Evolutionary conservation across 2,797 vertebrate species (phyloP), one percentile per base, ranked within the genome.

Genomic region (Eulemur albifrons): DNA sequence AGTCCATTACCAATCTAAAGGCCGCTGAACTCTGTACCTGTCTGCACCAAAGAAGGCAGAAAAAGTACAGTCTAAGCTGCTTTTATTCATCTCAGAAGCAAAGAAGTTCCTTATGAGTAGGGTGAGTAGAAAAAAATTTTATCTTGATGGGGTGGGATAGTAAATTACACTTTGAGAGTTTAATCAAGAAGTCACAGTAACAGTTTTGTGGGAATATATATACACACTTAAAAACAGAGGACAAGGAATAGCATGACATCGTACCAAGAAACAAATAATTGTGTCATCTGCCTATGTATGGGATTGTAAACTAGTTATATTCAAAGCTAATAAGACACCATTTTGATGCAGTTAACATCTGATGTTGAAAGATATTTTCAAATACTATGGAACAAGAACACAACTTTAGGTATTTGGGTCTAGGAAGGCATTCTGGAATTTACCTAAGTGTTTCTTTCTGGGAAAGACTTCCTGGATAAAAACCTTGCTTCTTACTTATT

Each of bases 121-220:
- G 54, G 9, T 59, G 5, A 10, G 9, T 35, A 77, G 57, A 77
- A 94, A 88, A 84, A 48, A 14, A 2, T 23, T 52, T 79, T 95
- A 88, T 80, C 63, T 83, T 85, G 45, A 72, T 91, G 27, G 45
- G 11, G 65, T 91, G 27, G 38, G 11, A 18, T 79, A 32, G 13
- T 73, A 93, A 94, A 94, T 85, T 81, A 91, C 2, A 94, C 54
- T 86, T 57, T 83, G 69, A 88, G 52, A 96, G 40, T 79, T 89
- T 93, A 95, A 65, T 32, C 20, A 75, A 92, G 15, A 81, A 95
- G 90, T 75, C 50, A 82, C 50, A 69, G 2, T 14, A 93, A 86
- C 5, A 73, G 7, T 79, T 97, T 65, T 93, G 45, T 93, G 83
- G 32, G 23, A 83, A 80, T 81, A 84, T 40, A 93, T 10, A 77